phyloP scores from a whole-genome alignment of 2,113 vertebrate genomes.

The Petromus typicus region DNA sequence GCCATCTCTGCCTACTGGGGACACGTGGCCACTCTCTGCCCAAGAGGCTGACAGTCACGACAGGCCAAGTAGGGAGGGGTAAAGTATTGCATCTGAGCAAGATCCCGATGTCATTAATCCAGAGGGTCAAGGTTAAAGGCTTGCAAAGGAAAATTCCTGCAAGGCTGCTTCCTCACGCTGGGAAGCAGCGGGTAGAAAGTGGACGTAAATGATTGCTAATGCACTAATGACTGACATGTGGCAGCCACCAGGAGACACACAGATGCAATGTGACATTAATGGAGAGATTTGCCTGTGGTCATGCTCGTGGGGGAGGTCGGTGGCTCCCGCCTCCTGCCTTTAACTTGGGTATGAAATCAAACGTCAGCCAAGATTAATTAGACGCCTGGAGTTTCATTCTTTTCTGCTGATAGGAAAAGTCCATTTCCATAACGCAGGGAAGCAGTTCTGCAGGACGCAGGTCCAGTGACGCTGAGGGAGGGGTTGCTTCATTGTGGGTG shows the following conservation, averaged over 20 bases:
- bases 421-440: conserved; percentile 90
- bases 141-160: conserved; percentile 70
- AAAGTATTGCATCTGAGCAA: background rate
- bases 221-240: conserved; percentile 93
- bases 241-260: conserved; percentile 87
- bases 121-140: conserved; percentile 84
- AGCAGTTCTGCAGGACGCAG: conserved; percentile 86
- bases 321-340: conserved; percentile 84
- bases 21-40: background rate
- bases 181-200: conserved; percentile 88
- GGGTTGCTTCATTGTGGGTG: conserved; percentile 86
- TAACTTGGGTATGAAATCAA: conserved; percentile 91
- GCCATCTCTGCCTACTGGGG: background rate
- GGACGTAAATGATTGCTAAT: conserved; percentile 88
- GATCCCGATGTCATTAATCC: conserved; percentile 22
- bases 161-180: conserved; percentile 81
- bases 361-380: conserved; percentile 95
- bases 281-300: conserved; percentile 95
- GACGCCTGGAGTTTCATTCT: conserved; percentile 88
- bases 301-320: conserved; percentile 75
- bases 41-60: background rate
- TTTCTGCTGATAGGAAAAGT: conserved; percentile 86
- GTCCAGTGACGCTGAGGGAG: conserved; percentile 88
- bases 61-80: background rate
- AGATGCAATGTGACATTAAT: conserved; percentile 96